Evolutionary conservation across 2,797 vertebrate species (phyloP).

Genomic region (Streptopelia turtur): DNA sequence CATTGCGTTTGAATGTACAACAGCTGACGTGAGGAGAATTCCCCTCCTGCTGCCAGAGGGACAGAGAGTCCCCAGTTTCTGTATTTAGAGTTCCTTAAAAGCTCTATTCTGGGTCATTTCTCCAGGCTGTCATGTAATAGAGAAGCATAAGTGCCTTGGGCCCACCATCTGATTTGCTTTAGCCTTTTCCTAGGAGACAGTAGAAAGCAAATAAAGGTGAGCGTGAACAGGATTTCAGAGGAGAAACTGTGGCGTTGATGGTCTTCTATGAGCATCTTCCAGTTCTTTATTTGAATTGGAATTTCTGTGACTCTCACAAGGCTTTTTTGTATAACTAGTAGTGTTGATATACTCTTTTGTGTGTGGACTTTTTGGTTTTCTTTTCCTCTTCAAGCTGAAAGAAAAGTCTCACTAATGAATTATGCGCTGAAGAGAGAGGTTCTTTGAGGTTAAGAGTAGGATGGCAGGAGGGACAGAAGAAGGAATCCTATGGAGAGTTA

Average conservation of each 20-base stretch:
- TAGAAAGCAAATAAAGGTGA: neutral
- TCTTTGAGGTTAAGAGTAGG: neutral
- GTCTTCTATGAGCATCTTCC: neutral
- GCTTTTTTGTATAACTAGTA: neutral
- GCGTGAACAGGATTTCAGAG: neutral
- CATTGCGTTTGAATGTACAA: neutral
- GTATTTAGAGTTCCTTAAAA: neutral
- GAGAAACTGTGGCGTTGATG: neutral
- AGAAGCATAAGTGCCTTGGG: neutral
- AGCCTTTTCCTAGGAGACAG: neutral
- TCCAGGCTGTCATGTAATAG: neutral
- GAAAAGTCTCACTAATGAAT: neutral
- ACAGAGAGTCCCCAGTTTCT: neutral
- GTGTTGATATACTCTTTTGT: accelerated
- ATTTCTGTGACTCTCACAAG: neutral
- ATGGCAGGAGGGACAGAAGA: neutral
- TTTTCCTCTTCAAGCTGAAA: neutral
- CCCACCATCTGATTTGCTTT: neutral
- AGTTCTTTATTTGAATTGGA: neutral
- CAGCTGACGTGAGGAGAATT: neutral
- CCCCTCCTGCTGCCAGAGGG: neutral
- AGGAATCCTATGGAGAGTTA: neutral
- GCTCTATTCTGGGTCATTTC: neutral
- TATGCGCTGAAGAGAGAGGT: neutral
- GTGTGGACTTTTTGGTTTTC: neutral